Evolutionary conservation across 2,113 vertebrate species (phyloP).

Genomic region (Amazona vittata): DNA sequence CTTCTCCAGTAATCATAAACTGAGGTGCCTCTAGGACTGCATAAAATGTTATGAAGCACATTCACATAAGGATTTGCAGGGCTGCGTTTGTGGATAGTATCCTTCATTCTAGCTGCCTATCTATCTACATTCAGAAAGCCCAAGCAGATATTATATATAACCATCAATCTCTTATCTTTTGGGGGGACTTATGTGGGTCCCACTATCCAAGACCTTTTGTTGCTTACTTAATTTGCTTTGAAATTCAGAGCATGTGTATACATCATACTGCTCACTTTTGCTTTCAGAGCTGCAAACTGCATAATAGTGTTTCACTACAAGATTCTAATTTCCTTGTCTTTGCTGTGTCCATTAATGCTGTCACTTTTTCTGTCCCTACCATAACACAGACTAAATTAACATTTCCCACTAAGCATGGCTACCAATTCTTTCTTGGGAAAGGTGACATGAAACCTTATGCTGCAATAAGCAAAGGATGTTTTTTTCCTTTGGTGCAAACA

Average conservation of each 20-base stretch:
- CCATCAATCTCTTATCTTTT: not conserved
- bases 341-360: not conserved
- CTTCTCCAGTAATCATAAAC: not conserved
- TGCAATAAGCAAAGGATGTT: not conserved
- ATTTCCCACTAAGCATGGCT: not conserved
- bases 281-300: not conserved
- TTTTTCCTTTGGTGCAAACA: not conserved
- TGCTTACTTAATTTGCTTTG: not conserved
- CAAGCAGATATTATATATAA: not conserved
- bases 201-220: not conserved
- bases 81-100: not conserved
- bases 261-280: not conserved
- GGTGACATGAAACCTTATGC: not conserved
- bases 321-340: not conserved
- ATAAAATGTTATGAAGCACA: not conserved
- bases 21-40: not conserved
- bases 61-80: too few species aligned
- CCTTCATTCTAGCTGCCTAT: not conserved
- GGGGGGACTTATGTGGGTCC: not conserved
- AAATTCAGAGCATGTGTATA: not conserved
- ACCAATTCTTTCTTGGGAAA: not conserved
- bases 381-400: not conserved
- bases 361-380: not conserved
- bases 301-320: not conserved
- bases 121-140: not conserved